Conservation (phyloP, 2,113 vertebrate genomes). For the Sakesphorus luctuosus region DNA sequence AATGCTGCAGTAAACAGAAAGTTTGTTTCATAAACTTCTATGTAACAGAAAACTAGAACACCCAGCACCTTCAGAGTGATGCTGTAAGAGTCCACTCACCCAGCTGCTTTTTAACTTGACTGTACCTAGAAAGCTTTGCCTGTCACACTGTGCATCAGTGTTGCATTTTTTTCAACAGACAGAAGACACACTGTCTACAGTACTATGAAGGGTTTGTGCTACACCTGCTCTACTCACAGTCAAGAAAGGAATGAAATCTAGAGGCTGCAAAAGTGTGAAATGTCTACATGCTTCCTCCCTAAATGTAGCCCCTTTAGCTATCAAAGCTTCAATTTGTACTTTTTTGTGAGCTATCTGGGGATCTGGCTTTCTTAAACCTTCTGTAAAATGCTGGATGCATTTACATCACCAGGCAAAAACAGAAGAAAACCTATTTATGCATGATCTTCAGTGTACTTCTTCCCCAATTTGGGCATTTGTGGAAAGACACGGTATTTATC, state of each 20-base stretch:
- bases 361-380: neutral
- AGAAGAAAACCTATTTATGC: neutral
- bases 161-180: neutral
- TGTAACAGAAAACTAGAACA: neutral
- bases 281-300: neutral
- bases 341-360: neutral
- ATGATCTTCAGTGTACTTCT: neutral
- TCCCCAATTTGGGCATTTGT: neutral
- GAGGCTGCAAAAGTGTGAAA: neutral
- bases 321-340: neutral
- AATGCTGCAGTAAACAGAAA: neutral
- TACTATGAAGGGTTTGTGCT: slow-evolving; percentile 50
- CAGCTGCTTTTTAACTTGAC: neutral
- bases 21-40: neutral
- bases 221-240: slow-evolving; percentile 30
- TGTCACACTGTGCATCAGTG: neutral
- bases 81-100: neutral
- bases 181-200: neutral
- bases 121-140: neutral
- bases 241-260: slow-evolving; percentile 13
- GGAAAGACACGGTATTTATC: neutral
- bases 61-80: neutral
- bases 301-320: neutral
- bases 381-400: neutral
- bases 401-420: neutral